Percentiles rank a stretch among this genome's conserved stretches.
Evolutionary conservation across 2,113 vertebrate genomes (phyloP).

Genomic region (Jaculus jaculus): DNA sequence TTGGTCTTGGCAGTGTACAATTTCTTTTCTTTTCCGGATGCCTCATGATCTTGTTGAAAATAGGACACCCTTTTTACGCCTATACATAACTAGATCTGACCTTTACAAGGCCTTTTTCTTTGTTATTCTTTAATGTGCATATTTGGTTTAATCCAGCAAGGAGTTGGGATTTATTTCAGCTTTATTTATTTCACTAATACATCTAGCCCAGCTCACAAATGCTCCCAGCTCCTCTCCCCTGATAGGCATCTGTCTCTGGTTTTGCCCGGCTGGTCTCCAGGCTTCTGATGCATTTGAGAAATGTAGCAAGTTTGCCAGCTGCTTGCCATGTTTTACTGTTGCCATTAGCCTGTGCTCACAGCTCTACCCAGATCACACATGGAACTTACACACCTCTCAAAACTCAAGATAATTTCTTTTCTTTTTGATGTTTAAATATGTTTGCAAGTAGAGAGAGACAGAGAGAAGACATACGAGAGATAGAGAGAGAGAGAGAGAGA

Average conservation of each 20-base stretch:
- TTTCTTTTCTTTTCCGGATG: neutral
- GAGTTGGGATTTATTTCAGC: neutral
- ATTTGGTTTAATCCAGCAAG: neutral
- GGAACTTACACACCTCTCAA: neutral
- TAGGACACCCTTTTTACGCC: neutral
- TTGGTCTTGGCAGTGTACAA: neutral
- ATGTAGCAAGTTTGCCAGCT: neutral
- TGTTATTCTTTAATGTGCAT: neutral
- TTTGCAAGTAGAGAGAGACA: neutral
- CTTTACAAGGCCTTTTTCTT: neutral
- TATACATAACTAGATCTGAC: neutral
- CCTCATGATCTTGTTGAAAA: neutral
- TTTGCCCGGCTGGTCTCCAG: neutral
- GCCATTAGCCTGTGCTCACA: neutral
- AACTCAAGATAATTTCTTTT: no score
- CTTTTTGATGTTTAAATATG: no score
- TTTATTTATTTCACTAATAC: neutral
- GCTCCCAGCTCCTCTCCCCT: neutral
- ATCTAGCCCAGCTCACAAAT: neutral
- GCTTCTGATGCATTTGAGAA: neutral
- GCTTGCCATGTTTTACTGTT: neutral
- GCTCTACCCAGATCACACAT: neutral
- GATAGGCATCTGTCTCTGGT: neutral
- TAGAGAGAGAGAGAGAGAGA: no score
- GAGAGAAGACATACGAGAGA: no score